Conservation (phyloP, 2,888 invertebrate genomes). For the Tenodera sinensis region DNA sequence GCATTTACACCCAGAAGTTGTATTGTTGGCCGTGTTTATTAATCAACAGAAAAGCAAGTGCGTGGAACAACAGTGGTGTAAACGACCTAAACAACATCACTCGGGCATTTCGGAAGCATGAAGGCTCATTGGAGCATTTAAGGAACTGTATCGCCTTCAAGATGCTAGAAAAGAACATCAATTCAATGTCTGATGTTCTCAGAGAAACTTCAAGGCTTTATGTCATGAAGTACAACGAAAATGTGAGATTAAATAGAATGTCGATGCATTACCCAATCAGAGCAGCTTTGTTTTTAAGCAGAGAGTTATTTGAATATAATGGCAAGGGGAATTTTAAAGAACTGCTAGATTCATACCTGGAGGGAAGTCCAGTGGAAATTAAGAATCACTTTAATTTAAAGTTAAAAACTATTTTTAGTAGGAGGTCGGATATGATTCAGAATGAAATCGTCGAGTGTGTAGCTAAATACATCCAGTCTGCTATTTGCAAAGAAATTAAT, state of each 20-base stretch:
- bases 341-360: not conserved
- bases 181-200: not conserved
- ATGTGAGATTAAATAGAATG: not conserved
- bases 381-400: not conserved
- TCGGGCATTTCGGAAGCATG: not conserved
- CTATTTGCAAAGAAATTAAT: no score
- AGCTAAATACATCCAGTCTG: not conserved
- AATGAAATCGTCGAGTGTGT: not conserved
- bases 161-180: not conserved
- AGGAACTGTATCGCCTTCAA: not conserved
- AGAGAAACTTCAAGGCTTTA: not conserved
- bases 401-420: not conserved
- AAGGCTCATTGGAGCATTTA: not conserved
- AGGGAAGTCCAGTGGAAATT: not conserved
- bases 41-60: no score
- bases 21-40: no score
- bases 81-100: not conserved
- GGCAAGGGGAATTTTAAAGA: not conserved
- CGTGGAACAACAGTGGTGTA: no score
- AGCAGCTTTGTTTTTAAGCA: not conserved
- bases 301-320: not conserved
- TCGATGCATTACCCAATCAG: not conserved
- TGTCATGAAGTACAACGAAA: not conserved
- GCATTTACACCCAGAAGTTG: no score
- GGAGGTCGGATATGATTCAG: not conserved